phyloP scores from a whole-genome alignment of 1,140 invertebrate genomes.

The Arion vulgaris region DNA sequence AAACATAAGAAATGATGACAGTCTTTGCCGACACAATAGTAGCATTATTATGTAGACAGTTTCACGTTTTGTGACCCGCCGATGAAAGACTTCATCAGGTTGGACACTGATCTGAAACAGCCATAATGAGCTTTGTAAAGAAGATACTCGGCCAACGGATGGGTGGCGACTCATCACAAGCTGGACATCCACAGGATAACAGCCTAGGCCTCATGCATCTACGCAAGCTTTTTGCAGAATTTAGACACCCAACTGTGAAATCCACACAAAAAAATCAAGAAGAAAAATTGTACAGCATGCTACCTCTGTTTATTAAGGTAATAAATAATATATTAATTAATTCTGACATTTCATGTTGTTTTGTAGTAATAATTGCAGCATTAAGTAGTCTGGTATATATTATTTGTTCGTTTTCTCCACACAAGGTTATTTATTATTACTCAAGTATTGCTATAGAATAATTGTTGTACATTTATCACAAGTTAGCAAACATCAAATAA shows the following conservation, averaged over 20 bases:
- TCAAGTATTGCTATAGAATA: too few species aligned
- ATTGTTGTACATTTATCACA: too few species aligned
- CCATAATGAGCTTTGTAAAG: slow-evolving; percentile 59
- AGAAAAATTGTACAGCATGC: slow-evolving; percentile 96
- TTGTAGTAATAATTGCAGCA: too few species aligned
- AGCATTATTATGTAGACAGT: not conserved
- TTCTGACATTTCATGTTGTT: too few species aligned
- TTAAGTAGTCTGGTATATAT: too few species aligned
- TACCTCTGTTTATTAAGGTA: slow-evolving; percentile 98
- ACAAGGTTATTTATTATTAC: too few species aligned
- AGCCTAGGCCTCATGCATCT: slow-evolving; percentile 92
- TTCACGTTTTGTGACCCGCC: not conserved
- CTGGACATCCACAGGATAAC: slow-evolving; percentile 55
- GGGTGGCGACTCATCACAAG: slow-evolving; percentile 35
- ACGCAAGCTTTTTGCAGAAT: slow-evolving; percentile 95
- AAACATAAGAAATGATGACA: not conserved
- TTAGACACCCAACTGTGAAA: slow-evolving; percentile 85
- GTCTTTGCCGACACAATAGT: not conserved
- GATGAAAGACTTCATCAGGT: not conserved
- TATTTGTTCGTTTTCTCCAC: too few species aligned
- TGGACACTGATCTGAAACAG: not conserved
- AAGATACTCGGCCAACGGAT: slow-evolving; percentile 53
- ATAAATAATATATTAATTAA: slow-evolving; percentile 45
- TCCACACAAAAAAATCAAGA: slow-evolving; percentile 81
- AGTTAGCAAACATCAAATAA: too few species aligned